Conservation (phyloP, 2,113 vertebrate genomes). For the Cricetomys ansorgei region DNA sequence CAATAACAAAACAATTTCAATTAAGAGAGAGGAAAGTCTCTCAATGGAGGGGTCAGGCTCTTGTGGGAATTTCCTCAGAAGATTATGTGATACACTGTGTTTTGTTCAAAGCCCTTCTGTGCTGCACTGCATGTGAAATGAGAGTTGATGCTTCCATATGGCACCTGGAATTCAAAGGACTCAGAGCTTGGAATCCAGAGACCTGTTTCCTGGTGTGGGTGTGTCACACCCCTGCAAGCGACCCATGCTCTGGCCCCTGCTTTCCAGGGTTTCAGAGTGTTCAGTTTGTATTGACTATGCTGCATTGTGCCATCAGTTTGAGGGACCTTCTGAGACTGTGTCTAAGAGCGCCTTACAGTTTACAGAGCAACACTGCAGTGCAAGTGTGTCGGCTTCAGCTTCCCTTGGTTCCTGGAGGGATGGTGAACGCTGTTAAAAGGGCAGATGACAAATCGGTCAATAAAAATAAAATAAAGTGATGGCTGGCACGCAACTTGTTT, state of each 20-base stretch:
- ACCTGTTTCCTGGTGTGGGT: not conserved
- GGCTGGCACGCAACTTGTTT: not conserved
- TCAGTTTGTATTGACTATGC: no score
- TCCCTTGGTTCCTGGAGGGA: not conserved
- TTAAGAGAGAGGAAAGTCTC: not conserved
- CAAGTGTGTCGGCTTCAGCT: not conserved
- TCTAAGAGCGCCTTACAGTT: not conserved
- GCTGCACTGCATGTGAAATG: not conserved
- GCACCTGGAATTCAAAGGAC: not conserved
- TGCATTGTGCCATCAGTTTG: not conserved
- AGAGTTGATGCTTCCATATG: not conserved
- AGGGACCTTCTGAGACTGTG: not conserved
- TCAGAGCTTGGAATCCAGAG: not conserved
- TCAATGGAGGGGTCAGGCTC: not conserved
- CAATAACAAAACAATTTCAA: constrained; percentile 30
- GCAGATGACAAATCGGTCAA: not conserved
- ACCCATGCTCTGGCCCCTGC: not conserved
- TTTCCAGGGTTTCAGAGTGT: not conserved
- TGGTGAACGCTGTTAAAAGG: not conserved
- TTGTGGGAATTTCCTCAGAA: not conserved
- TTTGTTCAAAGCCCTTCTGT: not conserved
- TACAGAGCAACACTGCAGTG: not conserved
- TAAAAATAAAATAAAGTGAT: not conserved
- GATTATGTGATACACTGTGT: not conserved
- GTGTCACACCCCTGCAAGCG: not conserved